A percentile compares a stretch with the other conserved stretches of the same genome.
These are phyloP conservation scores for Uloborus plumipes DNA, from an alignment of 2,888 invertebrate genomes.

Conservation along the genomic window DNA sequence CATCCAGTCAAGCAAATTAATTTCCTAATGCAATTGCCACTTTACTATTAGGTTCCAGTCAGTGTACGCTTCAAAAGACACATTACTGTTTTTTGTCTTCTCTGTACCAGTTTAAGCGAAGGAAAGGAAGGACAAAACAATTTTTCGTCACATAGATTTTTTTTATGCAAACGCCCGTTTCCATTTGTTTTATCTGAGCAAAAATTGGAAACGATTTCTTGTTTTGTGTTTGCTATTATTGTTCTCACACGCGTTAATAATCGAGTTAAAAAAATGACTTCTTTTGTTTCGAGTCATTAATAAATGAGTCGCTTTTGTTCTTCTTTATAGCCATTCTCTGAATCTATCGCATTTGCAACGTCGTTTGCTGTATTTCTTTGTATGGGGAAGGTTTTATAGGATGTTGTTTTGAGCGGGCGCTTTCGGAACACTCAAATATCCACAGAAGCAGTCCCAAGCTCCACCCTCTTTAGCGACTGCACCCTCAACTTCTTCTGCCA, in stretches of 20 bases:
- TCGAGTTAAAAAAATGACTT: constrained; percentile 48
- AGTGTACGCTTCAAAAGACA: too few relatives aligned
- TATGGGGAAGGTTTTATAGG: constrained; percentile 39
- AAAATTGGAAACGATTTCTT: constrained; percentile 49
- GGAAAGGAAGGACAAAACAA: constrained; percentile 38
- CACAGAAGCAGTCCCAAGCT: constrained; percentile 17
- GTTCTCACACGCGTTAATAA: constrained; percentile 43
- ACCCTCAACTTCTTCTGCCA: constrained; percentile 34
- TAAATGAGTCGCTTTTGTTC: constrained; percentile 54
- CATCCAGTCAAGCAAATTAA: too few relatives aligned
- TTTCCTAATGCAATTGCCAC: too few relatives aligned
- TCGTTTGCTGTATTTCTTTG: constrained; percentile 37
- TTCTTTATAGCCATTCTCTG: constrained; percentile 27
- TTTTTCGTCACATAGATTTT: constrained; percentile 52
- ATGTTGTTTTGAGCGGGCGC: constrained; percentile 29
- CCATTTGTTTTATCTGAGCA: constrained; percentile 22
- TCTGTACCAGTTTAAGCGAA: not conserved
- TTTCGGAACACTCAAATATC: constrained; percentile 45
- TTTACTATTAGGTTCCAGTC: too few relatives aligned
- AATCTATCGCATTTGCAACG: constrained; percentile 21
- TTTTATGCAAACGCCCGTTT: constrained; percentile 33
- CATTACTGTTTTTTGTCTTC: too few relatives aligned
- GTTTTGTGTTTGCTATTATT: constrained; percentile 46
- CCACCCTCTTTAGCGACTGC: constrained; percentile 22
- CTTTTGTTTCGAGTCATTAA: constrained; percentile 53